Evolutionary conservation across 1,140 invertebrate species (phyloP), one percentile per base, ranked within the genome.

Genomic region (Drosophila auraria): DNA sequence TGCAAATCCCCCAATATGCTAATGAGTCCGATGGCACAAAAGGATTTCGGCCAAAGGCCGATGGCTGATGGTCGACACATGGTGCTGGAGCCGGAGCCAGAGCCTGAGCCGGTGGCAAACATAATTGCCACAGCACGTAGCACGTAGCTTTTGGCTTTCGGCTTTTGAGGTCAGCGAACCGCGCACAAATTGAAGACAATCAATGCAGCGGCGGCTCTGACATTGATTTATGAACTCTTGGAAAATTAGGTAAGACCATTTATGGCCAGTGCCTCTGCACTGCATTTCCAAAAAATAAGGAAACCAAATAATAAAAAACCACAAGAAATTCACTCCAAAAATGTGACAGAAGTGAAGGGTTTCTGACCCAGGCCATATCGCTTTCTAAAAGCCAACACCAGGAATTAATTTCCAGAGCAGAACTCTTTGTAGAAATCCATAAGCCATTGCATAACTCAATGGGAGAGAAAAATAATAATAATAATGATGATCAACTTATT

Each of bases 1-100:
- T 91, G 89, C 89, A 91, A 91, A 91, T 91, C 78, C 66, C 80
- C 73, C 69, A 91, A 91, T 91, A 91, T 91, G 90, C 90, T 91
- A 91, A 91, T 91, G 90, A 89, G 70, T 73, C 70, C 33, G 78
- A 83, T 77, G 53, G 58, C 77, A 70, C 66, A 70, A 68, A 68
- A 66, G 68, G 54, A 64, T 66, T 61, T 69, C 51, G 58, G 44
- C 58, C 25, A 51, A 17, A 25, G 54, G 20, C 54, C 54, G 12
- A 5, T 38, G 36, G 36, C 12, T 5, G 12, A 17, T n/a, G 27
- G n/a, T 27, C 14, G 5, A 5, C 33, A 47, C 23, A 49, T 69
- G 38, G 47, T 27, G 47, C 23, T 23, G 5, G 23, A 49, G n/a
- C 5, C n/a, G 0, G 33, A 9, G 30, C 6, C 0, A 3, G 15